Evolutionary conservation across 2,797 vertebrate species (phyloP), one percentile per base, ranked within the genome.

Genomic region (Lithobates pipiens): DNA sequence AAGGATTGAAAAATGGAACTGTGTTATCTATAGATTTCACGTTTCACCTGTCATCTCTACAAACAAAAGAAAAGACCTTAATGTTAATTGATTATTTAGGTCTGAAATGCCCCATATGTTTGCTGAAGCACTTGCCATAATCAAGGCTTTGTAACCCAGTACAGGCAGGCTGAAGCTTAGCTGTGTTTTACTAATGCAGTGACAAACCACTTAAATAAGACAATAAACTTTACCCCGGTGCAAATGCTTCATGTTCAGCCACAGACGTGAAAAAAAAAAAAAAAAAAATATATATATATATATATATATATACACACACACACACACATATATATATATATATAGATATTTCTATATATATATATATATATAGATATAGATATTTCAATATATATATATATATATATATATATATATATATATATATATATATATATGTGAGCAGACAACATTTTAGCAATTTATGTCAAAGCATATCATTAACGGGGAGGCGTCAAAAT

Each of bases 81-180:
- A 72, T 57, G 82, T 83, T 78, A 86, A 86, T 86, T 86, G 80
- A 86, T 83, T 86, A 86, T 83, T 83, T 83, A 86, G 77, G 44
- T 83, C 68, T 72, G 69, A 82, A 83, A 76, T 79, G 86, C 63
- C 69, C 69, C 75, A 34, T 86, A 73, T 83, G 84, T 88, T 88
- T 88, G 67, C 81, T 21, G 0, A 65, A 75, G 25, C 9, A 46
- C 0, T 1, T 72, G 71, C 73, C 18, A 72, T 57, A 80, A 80
- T 86, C 69, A 2, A 63, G 44, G 79, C 87, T 74, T 27, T 74
- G 71, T 75, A 85, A 76, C 78, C 72, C 61, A 57, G 84, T 46
- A 34, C 50, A n/a, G 70, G 10, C 63, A n/a, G 32, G 29, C 77
- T 79, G n/a, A 65, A 44, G 54, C 70, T 23, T 75, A 29, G 63